Evolutionary conservation across 1,140 invertebrate genomes (phyloP).

Genomic region (Neodiprion virginianus): DNA sequence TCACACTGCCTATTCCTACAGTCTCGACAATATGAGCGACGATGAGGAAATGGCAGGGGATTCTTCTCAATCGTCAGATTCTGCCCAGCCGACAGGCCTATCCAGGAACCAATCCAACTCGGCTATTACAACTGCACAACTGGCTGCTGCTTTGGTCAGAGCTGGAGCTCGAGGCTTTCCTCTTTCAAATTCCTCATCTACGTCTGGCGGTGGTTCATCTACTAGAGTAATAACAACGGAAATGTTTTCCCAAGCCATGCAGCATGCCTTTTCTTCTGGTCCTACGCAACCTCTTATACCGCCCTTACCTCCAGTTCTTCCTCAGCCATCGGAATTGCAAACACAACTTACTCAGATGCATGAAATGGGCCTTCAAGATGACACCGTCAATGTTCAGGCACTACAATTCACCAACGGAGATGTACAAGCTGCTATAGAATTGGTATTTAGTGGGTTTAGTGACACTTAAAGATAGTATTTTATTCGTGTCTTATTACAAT

Average conservation of each 20-base stretch:
- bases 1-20: slow-evolving; percentile 56
- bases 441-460: slow-evolving; percentile 68
- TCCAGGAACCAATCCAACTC: slow-evolving; percentile 47
- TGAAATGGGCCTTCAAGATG: slow-evolving; percentile 87
- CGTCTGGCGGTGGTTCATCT: slow-evolving; percentile 35
- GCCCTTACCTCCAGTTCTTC: slow-evolving; percentile 31
- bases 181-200: slow-evolving; percentile 37
- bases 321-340: slow-evolving; percentile 44
- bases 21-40: slow-evolving; percentile 63
- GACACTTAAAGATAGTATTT: slow-evolving; percentile 41
- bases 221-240: slow-evolving; percentile 63
- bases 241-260: slow-evolving; percentile 67
- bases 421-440: slow-evolving; percentile 86
- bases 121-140: slow-evolving; percentile 60
- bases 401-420: slow-evolving; percentile 82
- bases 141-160: slow-evolving; percentile 61
- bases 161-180: slow-evolving; percentile 41
- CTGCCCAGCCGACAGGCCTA: slow-evolving; percentile 45
- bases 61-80: slow-evolving; percentile 61
- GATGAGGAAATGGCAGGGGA: slow-evolving; percentile 66
- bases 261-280: slow-evolving; percentile 61
- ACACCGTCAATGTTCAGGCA: slow-evolving; percentile 84
- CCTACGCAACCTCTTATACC: slow-evolving; percentile 29
- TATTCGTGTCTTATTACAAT: not conserved
- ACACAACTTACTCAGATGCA: slow-evolving; percentile 83